phyloP scores from a whole-genome alignment of 2,797 vertebrate species.

The Heliangelus exortis region DNA sequence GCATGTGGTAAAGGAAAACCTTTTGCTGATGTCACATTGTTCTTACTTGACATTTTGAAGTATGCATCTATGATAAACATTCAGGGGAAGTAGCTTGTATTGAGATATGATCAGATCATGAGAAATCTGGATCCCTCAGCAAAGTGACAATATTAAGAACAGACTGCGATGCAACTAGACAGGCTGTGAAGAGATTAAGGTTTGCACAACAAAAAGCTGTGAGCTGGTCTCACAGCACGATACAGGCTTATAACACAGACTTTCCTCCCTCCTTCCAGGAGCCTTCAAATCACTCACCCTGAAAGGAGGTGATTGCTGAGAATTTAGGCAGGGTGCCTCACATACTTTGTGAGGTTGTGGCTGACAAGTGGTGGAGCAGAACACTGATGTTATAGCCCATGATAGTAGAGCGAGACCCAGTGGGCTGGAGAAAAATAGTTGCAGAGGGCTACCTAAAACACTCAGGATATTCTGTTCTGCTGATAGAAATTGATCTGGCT shows the following conservation, averaged over 20 bases:
- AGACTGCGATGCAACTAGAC: constrained; percentile 65
- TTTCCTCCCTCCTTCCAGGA: constrained; percentile 48
- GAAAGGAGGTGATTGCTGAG: constrained; percentile 34
- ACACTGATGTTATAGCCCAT: background rate
- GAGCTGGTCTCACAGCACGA: constrained; percentile 36
- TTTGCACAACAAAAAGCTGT: constrained; percentile 57
- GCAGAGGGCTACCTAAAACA: background rate
- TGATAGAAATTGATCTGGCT: background rate
- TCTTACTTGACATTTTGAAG: constrained; percentile 71
- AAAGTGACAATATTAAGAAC: constrained; percentile 36
- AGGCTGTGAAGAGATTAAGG: constrained; percentile 68
- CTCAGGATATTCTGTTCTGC: background rate
- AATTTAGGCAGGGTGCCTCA: background rate
- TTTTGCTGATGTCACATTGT: constrained; percentile 61
- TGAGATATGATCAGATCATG: constrained; percentile 55
- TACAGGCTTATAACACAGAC: background rate
- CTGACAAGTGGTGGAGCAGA: background rate
- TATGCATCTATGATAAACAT: constrained; percentile 50
- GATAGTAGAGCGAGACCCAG: background rate
- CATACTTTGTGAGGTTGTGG: background rate
- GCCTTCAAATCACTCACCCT: constrained; percentile 55
- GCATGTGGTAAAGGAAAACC: constrained; percentile 10
- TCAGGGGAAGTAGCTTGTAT: constrained; percentile 35
- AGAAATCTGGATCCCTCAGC: constrained; percentile 50
- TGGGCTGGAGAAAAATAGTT: background rate